Percentiles rank a stretch among this genome's conserved stretches.
Conservation (phyloP, 1,140 invertebrate species). For the Drosophila gunungcola region DNA sequence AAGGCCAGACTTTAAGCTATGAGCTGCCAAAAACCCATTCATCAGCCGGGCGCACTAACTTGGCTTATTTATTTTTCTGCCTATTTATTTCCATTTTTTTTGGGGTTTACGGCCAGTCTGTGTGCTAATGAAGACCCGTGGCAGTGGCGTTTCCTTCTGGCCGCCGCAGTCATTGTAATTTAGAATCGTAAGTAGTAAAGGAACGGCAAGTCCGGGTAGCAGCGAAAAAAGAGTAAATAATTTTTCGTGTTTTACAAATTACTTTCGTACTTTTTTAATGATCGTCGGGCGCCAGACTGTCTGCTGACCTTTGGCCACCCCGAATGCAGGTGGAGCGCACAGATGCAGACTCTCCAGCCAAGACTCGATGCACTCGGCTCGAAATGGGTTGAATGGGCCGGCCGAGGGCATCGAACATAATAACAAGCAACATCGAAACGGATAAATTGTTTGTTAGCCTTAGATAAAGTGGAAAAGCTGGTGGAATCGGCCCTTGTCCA, state of each 20-base stretch:
- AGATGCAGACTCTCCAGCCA: constrained; percentile 14
- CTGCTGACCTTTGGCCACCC: constrained; percentile 73
- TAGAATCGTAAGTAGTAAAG: constrained; percentile 78
- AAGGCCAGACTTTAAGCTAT: constrained; percentile 19
- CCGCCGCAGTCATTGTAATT: constrained; percentile 55
- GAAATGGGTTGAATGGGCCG: constrained; percentile 39
- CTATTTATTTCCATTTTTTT: constrained; percentile 11
- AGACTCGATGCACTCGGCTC: constrained; percentile 37
- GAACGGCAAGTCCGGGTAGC: constrained; percentile 39
- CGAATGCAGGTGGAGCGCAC: constrained; percentile 45
- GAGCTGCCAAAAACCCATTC: constrained; percentile 58
- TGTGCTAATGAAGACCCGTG: constrained; percentile 70
- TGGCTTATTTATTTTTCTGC: constrained; percentile 63
- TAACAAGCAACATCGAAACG: constrained; percentile 46
- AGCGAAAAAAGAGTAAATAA: constrained; percentile 57
- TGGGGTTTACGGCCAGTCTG: constrained; percentile 58
- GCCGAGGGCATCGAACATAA: constrained; percentile 35
- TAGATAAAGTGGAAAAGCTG: constrained; percentile 23
- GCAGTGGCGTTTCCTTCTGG: constrained; percentile 30
- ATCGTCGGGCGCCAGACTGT: constrained; percentile 69
- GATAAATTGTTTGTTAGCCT: constrained; percentile 51
- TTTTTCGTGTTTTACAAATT: constrained; percentile 79
- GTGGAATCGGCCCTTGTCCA: constrained; percentile 14
- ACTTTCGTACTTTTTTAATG: constrained; percentile 74
- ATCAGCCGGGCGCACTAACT: constrained; percentile 30